A percentile compares a stretch with the other conserved stretches of the same genome.
Conservation (phyloP, 2,113 vertebrate species). For the Psophia crepitans region DNA sequence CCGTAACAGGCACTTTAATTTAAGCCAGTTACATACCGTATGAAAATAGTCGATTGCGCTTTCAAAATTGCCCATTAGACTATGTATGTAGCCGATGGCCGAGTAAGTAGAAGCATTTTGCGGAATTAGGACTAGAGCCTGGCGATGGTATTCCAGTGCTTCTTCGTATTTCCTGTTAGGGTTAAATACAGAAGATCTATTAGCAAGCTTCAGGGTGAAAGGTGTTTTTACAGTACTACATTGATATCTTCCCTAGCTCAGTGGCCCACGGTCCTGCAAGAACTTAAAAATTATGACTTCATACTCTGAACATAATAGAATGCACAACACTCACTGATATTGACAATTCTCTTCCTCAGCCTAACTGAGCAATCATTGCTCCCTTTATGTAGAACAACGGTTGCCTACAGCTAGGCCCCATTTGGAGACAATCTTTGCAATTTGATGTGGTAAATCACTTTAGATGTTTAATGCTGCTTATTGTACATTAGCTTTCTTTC, state of each 20-base stretch:
- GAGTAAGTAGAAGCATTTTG: slow-evolving; percentile 97
- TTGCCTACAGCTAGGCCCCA: not conserved
- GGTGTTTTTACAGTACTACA: not conserved
- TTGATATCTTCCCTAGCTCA: not conserved
- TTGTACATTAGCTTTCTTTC: not conserved
- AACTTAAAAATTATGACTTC: not conserved
- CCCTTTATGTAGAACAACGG: not conserved
- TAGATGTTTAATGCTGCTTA: not conserved
- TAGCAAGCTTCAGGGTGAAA: not conserved
- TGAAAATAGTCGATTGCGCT: slow-evolving; percentile 98
- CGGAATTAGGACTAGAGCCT: slow-evolving; percentile 93
- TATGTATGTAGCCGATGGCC: slow-evolving; percentile 95
- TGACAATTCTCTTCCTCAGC: not conserved
- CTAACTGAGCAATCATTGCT: not conserved
- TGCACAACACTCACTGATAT: not conserved
- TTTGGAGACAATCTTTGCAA: not conserved
- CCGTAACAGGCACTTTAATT: not conserved
- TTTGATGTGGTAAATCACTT: not conserved
- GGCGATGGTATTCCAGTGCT: slow-evolving; percentile 95
- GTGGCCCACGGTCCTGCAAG: not conserved
- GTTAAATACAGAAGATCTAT: not conserved
- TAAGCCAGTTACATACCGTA: slow-evolving; percentile 77
- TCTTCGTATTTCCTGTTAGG: slow-evolving; percentile 89
- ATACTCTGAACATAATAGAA: not conserved
- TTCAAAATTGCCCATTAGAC: slow-evolving; percentile 97